Conservation (phyloP, 1,140 invertebrate genomes). For the Scaptomyza pallida region DNA sequence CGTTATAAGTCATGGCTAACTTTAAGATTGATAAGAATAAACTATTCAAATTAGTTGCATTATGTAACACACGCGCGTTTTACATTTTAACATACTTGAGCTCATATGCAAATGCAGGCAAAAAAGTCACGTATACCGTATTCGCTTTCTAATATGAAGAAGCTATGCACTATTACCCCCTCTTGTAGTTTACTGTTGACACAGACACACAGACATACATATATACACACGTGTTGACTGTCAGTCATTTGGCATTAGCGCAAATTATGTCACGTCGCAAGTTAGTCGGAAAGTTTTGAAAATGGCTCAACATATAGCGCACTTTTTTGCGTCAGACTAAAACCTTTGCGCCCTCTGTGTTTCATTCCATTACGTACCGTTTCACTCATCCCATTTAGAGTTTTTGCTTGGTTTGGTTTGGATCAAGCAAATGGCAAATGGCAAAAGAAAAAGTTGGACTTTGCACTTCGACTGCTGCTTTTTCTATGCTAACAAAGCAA, state of each 20-base stretch:
- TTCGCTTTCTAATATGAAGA: background rate
- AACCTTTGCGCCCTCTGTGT: constrained; percentile 12
- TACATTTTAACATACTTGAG: background rate
- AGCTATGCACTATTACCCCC: background rate
- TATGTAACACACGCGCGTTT: background rate
- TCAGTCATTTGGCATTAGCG: constrained; percentile 60
- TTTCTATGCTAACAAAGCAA: constrained; percentile 41
- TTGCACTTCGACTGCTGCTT: constrained; percentile 29
- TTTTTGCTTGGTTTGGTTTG: constrained; percentile 26
- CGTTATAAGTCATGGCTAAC: no score
- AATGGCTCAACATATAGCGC: constrained; percentile 66
- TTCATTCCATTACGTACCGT: constrained; percentile 4
- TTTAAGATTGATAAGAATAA: no score
- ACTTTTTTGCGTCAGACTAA: constrained; percentile 45
- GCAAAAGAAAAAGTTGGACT: constrained; percentile 55
- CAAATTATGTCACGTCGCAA: constrained; percentile 77
- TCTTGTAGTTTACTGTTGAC: background rate
- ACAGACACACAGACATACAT: background rate
- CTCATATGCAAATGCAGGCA: background rate
- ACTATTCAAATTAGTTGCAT: background rate
- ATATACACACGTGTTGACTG: constrained; percentile 18
- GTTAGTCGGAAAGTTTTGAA: constrained; percentile 60
- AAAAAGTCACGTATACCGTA: background rate
- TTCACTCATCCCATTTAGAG: constrained; percentile 3
- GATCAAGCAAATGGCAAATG: constrained; percentile 7